Conservation (phyloP, 2,888 invertebrate genomes). For the Meiosimyza platycephala region DNA sequence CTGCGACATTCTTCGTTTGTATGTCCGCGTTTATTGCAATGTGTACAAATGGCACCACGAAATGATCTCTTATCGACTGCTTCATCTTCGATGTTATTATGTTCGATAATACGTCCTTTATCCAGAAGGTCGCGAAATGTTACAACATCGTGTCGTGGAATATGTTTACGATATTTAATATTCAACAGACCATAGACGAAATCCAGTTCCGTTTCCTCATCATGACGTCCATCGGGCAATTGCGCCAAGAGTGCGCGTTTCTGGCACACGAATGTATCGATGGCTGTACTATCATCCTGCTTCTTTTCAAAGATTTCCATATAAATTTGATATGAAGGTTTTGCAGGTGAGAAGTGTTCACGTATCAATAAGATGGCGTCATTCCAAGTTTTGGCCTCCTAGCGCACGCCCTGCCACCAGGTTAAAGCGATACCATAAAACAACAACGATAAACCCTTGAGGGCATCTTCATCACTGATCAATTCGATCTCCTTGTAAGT, state of each 20-base stretch:
- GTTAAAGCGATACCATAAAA: slow-evolving; percentile 58
- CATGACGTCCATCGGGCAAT: slow-evolving; percentile 60
- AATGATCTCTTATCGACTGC: slow-evolving; percentile 39
- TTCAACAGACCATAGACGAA: slow-evolving; percentile 60
- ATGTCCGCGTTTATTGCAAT: slow-evolving; percentile 62
- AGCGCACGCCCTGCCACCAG: slow-evolving; percentile 64
- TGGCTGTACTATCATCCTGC: slow-evolving; percentile 52
- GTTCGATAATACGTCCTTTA: slow-evolving; percentile 60
- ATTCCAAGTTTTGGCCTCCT: slow-evolving; percentile 61
- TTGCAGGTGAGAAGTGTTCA: slow-evolving; percentile 62
- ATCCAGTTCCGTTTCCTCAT: slow-evolving; percentile 60
- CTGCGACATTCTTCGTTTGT: slow-evolving; percentile 59
- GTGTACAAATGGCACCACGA: slow-evolving; percentile 54
- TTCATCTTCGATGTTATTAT: slow-evolving; percentile 54
- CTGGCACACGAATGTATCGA: slow-evolving; percentile 60
- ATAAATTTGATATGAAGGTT: slow-evolving; percentile 62
- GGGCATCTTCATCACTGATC: slow-evolving; percentile 60
- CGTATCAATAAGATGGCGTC: slow-evolving; percentile 60
- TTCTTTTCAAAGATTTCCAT: slow-evolving; percentile 61
- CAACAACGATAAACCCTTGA: slow-evolving; percentile 59
- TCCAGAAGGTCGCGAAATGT: slow-evolving; percentile 61
- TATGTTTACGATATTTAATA: slow-evolving; percentile 61
- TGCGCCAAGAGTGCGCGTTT: slow-evolving; percentile 63
- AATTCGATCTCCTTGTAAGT: slow-evolving; percentile 61
- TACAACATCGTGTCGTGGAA: slow-evolving; percentile 54